These are phyloP conservation scores for Autographa pulchrina DNA, from an alignment of 2,888 invertebrate genomes.

Conservation along the genomic window DNA sequence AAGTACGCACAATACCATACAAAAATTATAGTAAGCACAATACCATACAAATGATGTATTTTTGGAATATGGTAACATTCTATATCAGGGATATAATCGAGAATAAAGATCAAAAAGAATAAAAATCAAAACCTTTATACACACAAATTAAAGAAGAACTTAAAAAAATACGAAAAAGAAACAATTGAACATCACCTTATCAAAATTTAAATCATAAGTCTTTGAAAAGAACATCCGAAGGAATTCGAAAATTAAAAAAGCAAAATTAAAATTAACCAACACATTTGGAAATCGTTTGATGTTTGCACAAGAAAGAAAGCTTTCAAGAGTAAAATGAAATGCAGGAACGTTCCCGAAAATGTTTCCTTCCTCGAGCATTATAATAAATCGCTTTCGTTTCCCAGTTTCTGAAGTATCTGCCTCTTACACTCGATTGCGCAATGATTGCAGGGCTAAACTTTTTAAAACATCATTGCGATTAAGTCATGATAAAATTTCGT, in stretches of 20 bases:
- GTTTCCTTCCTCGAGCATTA: slow-evolving; percentile 27
- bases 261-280: background rate
- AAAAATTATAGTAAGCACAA: background rate
- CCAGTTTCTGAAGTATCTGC: slow-evolving; percentile 17
- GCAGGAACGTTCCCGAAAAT: slow-evolving; percentile 15
- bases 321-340: slow-evolving; percentile 20
- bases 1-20: background rate
- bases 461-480: slow-evolving; percentile 10
- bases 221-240: background rate
- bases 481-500: slow-evolving; percentile 8
- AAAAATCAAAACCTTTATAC: background rate
- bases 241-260: background rate
- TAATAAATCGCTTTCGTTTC: slow-evolving; percentile 27
- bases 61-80: background rate
- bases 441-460: slow-evolving; percentile 9
- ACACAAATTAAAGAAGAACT: background rate
- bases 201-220: background rate
- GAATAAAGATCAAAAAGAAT: background rate
- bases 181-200: background rate
- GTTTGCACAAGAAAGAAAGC: slow-evolving; percentile 15
- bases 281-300: slow-evolving; percentile 16
- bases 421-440: slow-evolving; percentile 30
- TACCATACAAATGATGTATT: background rate
- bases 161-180: background rate
- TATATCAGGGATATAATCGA: background rate